A percentile compares a stretch with the other conserved stretches of the same genome.
Conservation (phyloP, 2,113 vertebrate genomes). For the Proteles cristata region DNA sequence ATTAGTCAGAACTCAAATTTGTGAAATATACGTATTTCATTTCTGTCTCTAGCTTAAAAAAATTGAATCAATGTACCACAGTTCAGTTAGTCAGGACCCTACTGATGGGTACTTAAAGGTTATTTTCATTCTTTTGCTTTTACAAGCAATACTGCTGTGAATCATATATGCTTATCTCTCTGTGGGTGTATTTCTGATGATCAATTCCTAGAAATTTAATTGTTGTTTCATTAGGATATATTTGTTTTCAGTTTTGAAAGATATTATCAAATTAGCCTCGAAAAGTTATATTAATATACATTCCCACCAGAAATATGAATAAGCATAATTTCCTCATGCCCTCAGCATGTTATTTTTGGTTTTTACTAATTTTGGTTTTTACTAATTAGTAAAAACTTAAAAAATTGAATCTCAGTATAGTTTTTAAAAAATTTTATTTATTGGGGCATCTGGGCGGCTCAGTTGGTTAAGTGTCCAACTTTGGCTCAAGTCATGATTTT, state of each 20-base stretch:
- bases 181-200: constrained; percentile 24
- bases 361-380: constrained; percentile 36
- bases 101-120: background rate
- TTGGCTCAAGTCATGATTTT: no score
- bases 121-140: constrained; percentile 54
- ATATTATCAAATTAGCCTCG: background rate
- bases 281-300: constrained; percentile 30
- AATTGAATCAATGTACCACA: constrained; percentile 2
- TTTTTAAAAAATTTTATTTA: background rate
- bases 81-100: constrained; percentile 50
- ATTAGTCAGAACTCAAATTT: constrained; percentile 47
- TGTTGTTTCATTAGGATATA: constrained; percentile 29
- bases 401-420: background rate
- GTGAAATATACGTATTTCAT: constrained; percentile 42
- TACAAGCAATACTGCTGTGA: background rate
- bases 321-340: constrained; percentile 6
- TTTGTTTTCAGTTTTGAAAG: constrained; percentile 63
- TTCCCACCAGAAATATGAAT: background rate
- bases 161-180: background rate
- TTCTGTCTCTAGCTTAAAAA: constrained; percentile 53
- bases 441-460: no score
- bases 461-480: no score
- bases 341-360: constrained; percentile 26
- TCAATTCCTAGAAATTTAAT: constrained; percentile 55
- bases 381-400: background rate